A percentile compares a stretch with the other conserved stretches of the same genome.
These are phyloP conservation scores for Xanthia icteritia DNA, from an alignment of 2,888 invertebrate genomes.

Conservation along the genomic window DNA sequence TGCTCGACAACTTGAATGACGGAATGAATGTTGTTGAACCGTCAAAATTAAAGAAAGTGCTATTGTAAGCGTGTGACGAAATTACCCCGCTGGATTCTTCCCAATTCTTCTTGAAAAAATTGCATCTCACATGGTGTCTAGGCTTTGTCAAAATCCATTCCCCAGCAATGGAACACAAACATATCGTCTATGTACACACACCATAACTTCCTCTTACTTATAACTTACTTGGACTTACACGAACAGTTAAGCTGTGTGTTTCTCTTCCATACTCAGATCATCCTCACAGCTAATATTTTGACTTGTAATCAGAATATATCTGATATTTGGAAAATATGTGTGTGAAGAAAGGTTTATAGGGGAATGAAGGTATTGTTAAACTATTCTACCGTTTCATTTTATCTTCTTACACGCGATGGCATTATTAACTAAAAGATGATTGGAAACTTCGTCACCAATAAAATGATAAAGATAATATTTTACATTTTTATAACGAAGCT, in stretches of 20 bases:
- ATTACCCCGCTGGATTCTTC: too few species aligned
- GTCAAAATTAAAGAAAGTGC: background rate
- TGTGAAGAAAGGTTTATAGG: background rate
- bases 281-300: slow-evolving; percentile 40
- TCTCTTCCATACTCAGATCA: slow-evolving; percentile 29
- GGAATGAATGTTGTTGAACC: background rate
- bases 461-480: background rate
- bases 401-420: background rate
- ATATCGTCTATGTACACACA: slow-evolving; percentile 2
- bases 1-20: background rate
- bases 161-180: slow-evolving; percentile 27
- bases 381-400: background rate
- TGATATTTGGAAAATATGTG: background rate
- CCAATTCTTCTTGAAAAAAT: background rate
- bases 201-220: slow-evolving; percentile 32
- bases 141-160: background rate
- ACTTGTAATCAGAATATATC: slow-evolving; percentile 33
- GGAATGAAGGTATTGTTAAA: too few species aligned
- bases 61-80: background rate
- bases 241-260: slow-evolving; percentile 41
- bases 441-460: too few species aligned
- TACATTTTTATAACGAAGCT: background rate
- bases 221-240: slow-evolving; percentile 30
- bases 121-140: background rate
- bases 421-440: too few species aligned